Evolutionary conservation across 1,140 invertebrate species (phyloP), one percentile per base, ranked within the genome.

Genomic region (Anagrus nilaparvatae): DNA sequence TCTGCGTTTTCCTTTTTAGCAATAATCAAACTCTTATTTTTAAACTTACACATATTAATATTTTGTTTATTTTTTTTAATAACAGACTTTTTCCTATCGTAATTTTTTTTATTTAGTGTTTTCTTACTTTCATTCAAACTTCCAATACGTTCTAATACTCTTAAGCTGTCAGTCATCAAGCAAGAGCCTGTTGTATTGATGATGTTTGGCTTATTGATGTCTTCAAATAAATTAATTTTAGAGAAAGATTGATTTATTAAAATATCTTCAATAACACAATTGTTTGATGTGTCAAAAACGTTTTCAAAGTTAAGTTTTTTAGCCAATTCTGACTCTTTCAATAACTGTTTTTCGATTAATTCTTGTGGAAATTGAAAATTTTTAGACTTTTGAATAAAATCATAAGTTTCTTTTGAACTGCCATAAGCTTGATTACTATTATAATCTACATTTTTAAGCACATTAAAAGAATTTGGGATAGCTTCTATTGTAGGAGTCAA

Each of bases 231-330:
- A 24, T 37, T 43, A 27, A 36, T 9, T 33, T 43, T 18, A 39
- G 14, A 3, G 24, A 29, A 13, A 10, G 13, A 20, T 18, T 21
- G 3, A 43, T 36, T 30, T 30, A 29, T 43, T n/a, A 47, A 21
- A 33, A 47, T 34, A 20, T 47, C 45, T 33, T 43, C 35, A 2
- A 47, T 32, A 14, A 47, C 20, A 19, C 20, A 31, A 10, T 47
- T 40, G 40, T 47, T 47, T 10, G 45, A 47, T 14, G 40, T 47
- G 30, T 47, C 40, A 24, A 47, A 47, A 16, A 33, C 17, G 35
- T 47, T 47, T 37, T 33, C 35, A 42, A 39, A 39, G 0, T 31
- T 40, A 29, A 42, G 29, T 20, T 46, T 46, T 23, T 42, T 37
- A 16, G 44, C 39, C 19, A 38, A 38, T 28, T 20, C 28, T 21